Evolutionary conservation across 2,797 vertebrate genomes (phyloP).

Genomic region (Galagoides demidoff): DNA sequence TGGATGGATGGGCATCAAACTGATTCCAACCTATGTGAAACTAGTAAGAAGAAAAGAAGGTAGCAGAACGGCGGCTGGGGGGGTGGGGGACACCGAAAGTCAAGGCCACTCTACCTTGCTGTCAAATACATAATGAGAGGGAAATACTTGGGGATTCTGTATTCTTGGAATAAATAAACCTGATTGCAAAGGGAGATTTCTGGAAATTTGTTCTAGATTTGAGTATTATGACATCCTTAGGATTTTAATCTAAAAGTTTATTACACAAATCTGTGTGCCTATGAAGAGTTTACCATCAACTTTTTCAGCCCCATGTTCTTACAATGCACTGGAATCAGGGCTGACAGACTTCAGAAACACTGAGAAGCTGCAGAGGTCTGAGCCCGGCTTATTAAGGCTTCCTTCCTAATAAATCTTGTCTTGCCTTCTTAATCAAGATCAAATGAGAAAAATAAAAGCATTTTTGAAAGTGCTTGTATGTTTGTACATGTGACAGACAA

Average conservation of each 20-base stretch:
- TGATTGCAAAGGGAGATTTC: background rate
- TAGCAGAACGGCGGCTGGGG: background rate
- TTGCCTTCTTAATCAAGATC: conserved; percentile 1
- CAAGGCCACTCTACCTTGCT: conserved; percentile 27
- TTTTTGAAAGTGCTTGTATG: background rate
- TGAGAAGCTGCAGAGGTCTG: background rate
- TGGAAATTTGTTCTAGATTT: background rate
- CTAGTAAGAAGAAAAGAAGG: background rate
- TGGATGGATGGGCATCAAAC: background rate
- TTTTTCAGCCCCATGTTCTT: background rate
- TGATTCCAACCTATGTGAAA: background rate
- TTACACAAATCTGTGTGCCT: background rate
- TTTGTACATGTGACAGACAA: background rate
- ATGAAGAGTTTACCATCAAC: background rate
- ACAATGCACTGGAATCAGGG: background rate
- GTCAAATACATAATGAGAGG: background rate
- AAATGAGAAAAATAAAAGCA: conserved; percentile 24
- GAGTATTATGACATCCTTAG: background rate
- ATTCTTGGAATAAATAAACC: background rate
- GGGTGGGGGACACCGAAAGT: background rate
- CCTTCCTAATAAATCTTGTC: background rate
- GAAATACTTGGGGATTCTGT: background rate
- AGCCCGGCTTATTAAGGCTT: background rate
- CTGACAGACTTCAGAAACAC: background rate
- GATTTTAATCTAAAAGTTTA: background rate